Conservation (phyloP, 2,888 invertebrate species). For the Esperia sulphurella region DNA sequence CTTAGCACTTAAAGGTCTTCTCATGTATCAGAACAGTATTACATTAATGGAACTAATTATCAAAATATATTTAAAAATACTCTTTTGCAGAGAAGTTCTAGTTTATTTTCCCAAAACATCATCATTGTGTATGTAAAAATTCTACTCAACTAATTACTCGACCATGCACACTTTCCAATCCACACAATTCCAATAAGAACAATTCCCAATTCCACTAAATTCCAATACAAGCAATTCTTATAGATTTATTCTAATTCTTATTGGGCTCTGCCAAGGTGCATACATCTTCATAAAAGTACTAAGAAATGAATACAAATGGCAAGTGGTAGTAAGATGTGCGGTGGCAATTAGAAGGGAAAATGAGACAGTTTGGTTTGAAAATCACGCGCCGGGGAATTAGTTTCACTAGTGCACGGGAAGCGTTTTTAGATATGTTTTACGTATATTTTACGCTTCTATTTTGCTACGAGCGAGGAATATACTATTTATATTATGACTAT, state of each 20-base stretch:
- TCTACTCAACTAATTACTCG: not conserved
- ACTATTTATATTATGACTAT: no score
- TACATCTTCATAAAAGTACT: constrained; percentile 58
- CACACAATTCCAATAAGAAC: not conserved
- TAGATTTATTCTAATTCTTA: constrained; percentile 32
- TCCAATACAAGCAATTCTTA: constrained; percentile 29
- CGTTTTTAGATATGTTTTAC: no score
- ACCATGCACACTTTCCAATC: not conserved
- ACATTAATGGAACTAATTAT: no score
- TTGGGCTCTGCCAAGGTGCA: constrained; percentile 45
- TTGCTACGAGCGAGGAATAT: no score
- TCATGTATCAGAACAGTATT: no score
- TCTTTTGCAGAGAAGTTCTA: no score
- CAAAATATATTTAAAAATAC: no score
- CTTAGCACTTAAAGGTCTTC: no score
- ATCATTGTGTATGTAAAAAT: no score
- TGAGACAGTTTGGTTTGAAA: constrained; percentile 63
- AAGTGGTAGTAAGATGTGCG: constrained; percentile 61
- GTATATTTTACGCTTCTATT: no score
- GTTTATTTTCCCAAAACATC: no score
- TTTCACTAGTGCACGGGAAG: not conserved
- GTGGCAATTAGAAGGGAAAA: constrained; percentile 65
- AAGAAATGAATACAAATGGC: constrained; percentile 70
- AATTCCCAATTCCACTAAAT: constrained; percentile 24
- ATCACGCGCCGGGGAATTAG: constrained; percentile 56